Evolutionary conservation across 2,113 vertebrate species (phyloP), one percentile per base, ranked within the genome.

Genomic region (Tenrec ecaudatus): DNA sequence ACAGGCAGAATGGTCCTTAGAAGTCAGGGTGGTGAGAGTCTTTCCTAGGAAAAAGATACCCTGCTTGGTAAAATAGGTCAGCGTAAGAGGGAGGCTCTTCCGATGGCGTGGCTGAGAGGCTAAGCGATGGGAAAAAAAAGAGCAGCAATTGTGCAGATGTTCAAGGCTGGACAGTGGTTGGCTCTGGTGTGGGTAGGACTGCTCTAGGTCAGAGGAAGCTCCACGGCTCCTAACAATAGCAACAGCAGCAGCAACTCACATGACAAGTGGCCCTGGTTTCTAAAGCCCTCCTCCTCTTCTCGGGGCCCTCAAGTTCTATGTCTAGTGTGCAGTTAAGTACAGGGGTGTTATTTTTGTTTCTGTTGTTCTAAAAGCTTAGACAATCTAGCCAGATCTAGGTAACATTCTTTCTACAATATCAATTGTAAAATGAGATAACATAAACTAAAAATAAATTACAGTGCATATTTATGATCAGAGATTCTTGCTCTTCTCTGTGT

Each of bases 171-270:
- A 10, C 47, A 53, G 47, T 53, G 47, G 9, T 53, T 10, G 2
- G 47, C 47, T 53, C 47, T 53, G 47, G 12, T 53, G 47, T 10
- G 2, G 6, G 47, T 14, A 14, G 47, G 47, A 14, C 2, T 53
- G 47, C 47, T 53, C 47, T 53, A 53, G 11, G 47, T 53, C 47
- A 53, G 47, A 53, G 11, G 6, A 53, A 53, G 11, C 12, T 10
- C 47, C 47, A 53, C 12, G 11, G 9, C 47, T 53, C 47, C 12
- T 53, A 82, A 27, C 2, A 31, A 22, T 43, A 83, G 3, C 27
- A n/a, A 3, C 0, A 23, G 11, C n/a, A 36, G 0, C 3, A 66
- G 3, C 16, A 40, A 1, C 12, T 79, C 68, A 17, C 3, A 8
- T 23, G 15, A 75, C 4, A 0, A 83, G 16, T 2, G 19, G 27